Conservation (phyloP, 2,888 invertebrate species). For the Petrophora chlorosata region DNA sequence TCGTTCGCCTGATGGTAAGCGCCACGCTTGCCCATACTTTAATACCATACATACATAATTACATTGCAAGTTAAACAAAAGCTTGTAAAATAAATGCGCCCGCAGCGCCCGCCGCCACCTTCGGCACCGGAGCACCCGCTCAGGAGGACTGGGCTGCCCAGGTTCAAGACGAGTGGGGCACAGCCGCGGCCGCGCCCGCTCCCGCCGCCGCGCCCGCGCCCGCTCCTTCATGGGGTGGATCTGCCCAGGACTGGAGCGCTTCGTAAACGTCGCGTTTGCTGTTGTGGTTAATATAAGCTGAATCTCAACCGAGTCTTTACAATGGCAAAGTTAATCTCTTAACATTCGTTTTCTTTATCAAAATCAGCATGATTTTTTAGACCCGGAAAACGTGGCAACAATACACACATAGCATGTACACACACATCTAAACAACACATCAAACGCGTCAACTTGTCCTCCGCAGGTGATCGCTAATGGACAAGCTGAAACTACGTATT, state of each 20-base stretch:
- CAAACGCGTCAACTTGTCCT: conserved; percentile 29
- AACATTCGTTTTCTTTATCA: too few relatives aligned
- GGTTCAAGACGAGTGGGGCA: conserved; percentile 85
- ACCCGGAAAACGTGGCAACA: too few relatives aligned
- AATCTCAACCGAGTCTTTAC: conserved; percentile 30
- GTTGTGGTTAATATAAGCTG: conserved; percentile 58
- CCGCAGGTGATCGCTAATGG: conserved; percentile 37
- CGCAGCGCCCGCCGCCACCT: conserved; percentile 56
- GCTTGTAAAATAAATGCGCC: too few relatives aligned
- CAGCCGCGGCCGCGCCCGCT: conserved; percentile 66
- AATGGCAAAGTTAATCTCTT: too few relatives aligned
- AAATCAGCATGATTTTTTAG: too few relatives aligned
- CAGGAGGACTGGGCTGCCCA: conserved; percentile 85
- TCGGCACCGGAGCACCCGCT: conserved; percentile 63
- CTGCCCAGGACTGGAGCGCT: conserved; percentile 83
- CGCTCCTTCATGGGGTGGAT: conserved; percentile 85
- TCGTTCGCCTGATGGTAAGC: too few relatives aligned
- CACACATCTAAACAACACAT: conserved; percentile 14
- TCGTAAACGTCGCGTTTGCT: conserved; percentile 57
- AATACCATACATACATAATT: too few relatives aligned
- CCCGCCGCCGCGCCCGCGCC: conserved; percentile 71
- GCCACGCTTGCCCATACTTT: too few relatives aligned
- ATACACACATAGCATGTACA: conserved; percentile 5
- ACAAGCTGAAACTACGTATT: conserved; percentile 27
- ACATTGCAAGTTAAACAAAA: too few relatives aligned